Evolutionary conservation across 2,797 vertebrate species (phyloP), one percentile per base, ranked within the genome.

Genomic region (Schizopygopsis pylzovi): DNA sequence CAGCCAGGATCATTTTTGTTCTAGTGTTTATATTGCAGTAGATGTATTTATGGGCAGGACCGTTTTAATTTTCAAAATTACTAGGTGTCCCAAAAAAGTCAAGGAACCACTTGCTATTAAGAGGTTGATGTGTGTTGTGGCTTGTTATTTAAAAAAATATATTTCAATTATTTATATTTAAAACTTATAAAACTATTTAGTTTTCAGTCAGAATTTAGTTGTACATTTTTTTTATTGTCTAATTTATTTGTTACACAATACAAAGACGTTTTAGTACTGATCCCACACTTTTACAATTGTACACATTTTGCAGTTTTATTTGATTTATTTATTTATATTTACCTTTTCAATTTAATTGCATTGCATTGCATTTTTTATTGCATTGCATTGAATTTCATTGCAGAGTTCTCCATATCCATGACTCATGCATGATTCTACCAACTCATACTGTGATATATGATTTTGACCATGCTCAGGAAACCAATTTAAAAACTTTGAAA

Each of bases 141-240:
- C 10, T 77, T 28, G 72, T 52, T 52, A 52, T 33, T 75, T 75
- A 16, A 75, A 56, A 77, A 77, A 33, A 10, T 39, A 56, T 56
- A 22, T 39, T 56, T 37, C 6, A 54, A 20, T 28, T 6, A 7
- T 11, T 6, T 52, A 33, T 20, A 33, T 25, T 22, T 22, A 6
- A 11, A 49, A 49, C 4, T 47, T 47, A 49, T 5, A 41, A 2
- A 41, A 43, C 1, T 10, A 10, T 43, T 43, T 4, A 4, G 39
- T n/a, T 56, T 22, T 39, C 41, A 10, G 8, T 43, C 22, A 41
- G 37, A 43, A 61, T 56, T 1, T 4, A 4, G 37, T n/a, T 56
- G 13, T 22, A 0, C 4, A 20, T 77, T 54, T 1, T 15, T 77
- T 59, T 61, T 2, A 56, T 56, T 59, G 56, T 59, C 22, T 37